Evolutionary conservation across 2,888 invertebrate species (phyloP).

Genomic region (Hydroisotoma schaefferi): DNA sequence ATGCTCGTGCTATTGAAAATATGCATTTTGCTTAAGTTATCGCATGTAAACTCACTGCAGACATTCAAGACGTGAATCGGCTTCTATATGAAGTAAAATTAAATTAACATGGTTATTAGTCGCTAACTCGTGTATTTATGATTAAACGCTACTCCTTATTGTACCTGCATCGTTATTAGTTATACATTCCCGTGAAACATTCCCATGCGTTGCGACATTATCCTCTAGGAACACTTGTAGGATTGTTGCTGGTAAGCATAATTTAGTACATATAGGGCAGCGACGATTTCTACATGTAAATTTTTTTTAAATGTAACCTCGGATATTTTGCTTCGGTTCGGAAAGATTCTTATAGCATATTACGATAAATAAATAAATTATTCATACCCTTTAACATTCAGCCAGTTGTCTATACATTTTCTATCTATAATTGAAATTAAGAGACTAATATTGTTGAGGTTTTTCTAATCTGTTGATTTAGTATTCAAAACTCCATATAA

Average conservation of each 20-base stretch:
- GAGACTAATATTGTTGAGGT: no score
- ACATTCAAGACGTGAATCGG: no score
- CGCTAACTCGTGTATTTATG: no score
- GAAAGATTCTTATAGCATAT: neutral
- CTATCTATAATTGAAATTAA: conserved; percentile 10
- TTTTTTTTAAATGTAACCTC: neutral
- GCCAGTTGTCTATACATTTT: conserved; percentile 31
- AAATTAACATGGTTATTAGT: no score
- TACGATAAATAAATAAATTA: neutral
- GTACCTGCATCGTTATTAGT: no score
- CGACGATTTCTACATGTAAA: conserved; percentile 16
- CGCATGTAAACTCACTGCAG: no score
- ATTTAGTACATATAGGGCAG: conserved; percentile 29
- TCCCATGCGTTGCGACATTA: conserved; percentile 19
- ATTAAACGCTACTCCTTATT: no score
- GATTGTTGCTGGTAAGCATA: conserved; percentile 19
- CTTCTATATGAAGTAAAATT: no score
- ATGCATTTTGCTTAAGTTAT: no score
- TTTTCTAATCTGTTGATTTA: no score
- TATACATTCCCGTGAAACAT: no score
- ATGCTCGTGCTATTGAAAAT: no score
- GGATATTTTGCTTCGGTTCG: neutral
- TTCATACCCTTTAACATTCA: conserved; percentile 23
- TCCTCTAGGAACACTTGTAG: conserved; percentile 27
- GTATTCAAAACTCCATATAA: neutral